phyloP scores from a whole-genome alignment of 2,797 vertebrate genomes.

The Selene dorsalis region DNA sequence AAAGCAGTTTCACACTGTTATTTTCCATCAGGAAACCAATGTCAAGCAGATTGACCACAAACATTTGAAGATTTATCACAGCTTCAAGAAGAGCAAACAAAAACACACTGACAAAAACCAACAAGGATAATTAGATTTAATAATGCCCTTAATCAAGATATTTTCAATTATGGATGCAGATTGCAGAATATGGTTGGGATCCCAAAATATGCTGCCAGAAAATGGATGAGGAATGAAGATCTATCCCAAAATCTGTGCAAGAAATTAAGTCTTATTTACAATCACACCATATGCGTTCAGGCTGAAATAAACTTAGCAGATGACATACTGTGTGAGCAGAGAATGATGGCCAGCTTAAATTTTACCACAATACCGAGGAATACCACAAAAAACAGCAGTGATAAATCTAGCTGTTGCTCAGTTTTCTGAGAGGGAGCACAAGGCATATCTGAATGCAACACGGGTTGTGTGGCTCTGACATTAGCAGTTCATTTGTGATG shows the following conservation, averaged over 20 bases:
- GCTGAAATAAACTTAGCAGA: slow-evolving; percentile 33
- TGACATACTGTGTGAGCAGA: slow-evolving; percentile 27
- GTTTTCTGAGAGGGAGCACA: slow-evolving; percentile 30
- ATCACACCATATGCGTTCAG: slow-evolving; percentile 33
- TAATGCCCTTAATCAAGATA: slow-evolving; percentile 29
- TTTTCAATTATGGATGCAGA: slow-evolving; percentile 30
- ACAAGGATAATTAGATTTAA: slow-evolving; percentile 42
- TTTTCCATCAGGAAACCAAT: slow-evolving; percentile 13
- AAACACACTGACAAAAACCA: slow-evolving; percentile 23
- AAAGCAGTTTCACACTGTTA: neutral
- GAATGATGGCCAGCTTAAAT: slow-evolving; percentile 1
- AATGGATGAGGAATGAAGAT: slow-evolving; percentile 36
- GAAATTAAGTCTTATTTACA: slow-evolving; percentile 55
- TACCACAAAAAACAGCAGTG: slow-evolving; percentile 19
- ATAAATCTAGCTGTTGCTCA: slow-evolving; percentile 28
- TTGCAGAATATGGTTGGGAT: slow-evolving; percentile 31
- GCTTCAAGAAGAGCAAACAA: neutral
- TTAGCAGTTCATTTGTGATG: slow-evolving; percentile 58
- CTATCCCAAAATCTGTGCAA: slow-evolving; percentile 41
- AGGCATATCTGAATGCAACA: slow-evolving; percentile 36
- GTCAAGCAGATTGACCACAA: neutral
- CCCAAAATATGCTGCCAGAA: slow-evolving; percentile 46
- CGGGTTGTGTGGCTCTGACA: slow-evolving; percentile 30
- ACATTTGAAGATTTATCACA: slow-evolving; percentile 5
- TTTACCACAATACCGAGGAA: slow-evolving; percentile 36